A percentile compares a stretch with the other conserved stretches of the same genome.
phyloP scores from a whole-genome alignment of 37 sponge, comb jelly and placozoan species.

The Bolinopsis microptera region DNA sequence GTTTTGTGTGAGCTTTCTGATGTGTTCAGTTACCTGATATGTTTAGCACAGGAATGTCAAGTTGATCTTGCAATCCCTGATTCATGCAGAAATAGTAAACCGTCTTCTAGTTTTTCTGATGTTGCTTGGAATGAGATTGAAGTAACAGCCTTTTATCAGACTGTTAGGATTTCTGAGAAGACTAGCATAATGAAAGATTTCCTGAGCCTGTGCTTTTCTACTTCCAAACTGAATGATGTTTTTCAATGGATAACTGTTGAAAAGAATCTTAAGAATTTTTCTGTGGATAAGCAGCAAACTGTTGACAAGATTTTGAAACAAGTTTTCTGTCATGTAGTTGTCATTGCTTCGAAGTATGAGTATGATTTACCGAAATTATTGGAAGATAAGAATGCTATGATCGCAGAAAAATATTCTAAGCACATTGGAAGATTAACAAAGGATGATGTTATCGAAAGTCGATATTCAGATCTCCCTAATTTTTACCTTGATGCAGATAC shows the following conservation, averaged over 20 bases:
- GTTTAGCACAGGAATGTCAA: conserved; percentile 44
- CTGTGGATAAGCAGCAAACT: not conserved
- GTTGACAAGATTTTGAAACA: not conserved
- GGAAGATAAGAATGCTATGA: not conserved
- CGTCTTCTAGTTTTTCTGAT: not conserved
- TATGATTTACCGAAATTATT: not conserved
- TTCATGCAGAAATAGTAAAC: not conserved
- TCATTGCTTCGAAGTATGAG: not conserved
- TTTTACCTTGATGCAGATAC: not conserved
- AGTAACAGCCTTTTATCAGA: not conserved
- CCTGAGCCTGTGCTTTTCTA: not conserved
- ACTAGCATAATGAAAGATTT: not conserved
- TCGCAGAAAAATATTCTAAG: not conserved
- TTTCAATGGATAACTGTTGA: not conserved
- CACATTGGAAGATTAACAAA: not conserved
- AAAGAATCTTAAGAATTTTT: not conserved
- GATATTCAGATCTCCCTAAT: not conserved
- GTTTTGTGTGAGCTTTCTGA: not conserved
- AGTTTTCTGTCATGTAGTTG: not conserved
- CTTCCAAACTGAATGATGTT: not conserved
- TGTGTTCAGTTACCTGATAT: conserved; percentile 14
- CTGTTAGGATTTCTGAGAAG: not conserved
- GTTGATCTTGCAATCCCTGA: not conserved
- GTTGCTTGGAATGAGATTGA: not conserved
- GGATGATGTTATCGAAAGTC: not conserved